These are phyloP conservation scores for Phalacrocorax aristotelis DNA, from an alignment of 2,113 vertebrate species.

Conservation along the genomic window DNA sequence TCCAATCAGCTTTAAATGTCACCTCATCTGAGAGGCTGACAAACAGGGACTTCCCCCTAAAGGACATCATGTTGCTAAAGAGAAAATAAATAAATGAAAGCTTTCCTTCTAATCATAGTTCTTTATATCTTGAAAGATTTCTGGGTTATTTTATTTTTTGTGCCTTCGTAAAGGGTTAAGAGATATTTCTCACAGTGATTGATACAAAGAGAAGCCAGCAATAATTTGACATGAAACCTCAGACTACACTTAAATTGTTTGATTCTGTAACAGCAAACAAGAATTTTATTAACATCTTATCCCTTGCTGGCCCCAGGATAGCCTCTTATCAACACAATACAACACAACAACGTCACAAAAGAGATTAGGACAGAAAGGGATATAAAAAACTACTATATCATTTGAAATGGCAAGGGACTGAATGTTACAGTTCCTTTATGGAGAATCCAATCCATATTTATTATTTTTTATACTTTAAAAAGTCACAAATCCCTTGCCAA, in stretches of 20 bases:
- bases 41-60: neutral
- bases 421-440: neutral
- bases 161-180: conserved; percentile 27
- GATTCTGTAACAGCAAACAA: conserved; percentile 59
- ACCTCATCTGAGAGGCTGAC: neutral
- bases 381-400: conserved; percentile 24
- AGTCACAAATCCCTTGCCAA: conserved; percentile 40
- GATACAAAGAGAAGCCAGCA: conserved; percentile 37
- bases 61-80: neutral
- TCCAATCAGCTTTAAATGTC: neutral
- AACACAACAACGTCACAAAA: conserved; percentile 51
- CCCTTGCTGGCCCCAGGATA: conserved; percentile 54
- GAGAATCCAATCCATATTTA: neutral
- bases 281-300: conserved; percentile 67
- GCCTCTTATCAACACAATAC: conserved; percentile 60
- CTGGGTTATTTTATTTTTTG: neutral
- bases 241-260: conserved; percentile 53
- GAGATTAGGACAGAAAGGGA: conserved; percentile 42
- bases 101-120: neutral
- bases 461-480: conserved; percentile 18
- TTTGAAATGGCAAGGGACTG: conserved; percentile 44
- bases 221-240: conserved; percentile 58
- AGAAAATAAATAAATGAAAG: conserved; percentile 17
- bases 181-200: conserved; percentile 24
- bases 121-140: neutral